A percentile compares a stretch with the other conserved stretches of the same genome.
These are phyloP conservation scores for Biston betularia DNA, from an alignment of 2,888 invertebrate genomes.

Conservation along the genomic window DNA sequence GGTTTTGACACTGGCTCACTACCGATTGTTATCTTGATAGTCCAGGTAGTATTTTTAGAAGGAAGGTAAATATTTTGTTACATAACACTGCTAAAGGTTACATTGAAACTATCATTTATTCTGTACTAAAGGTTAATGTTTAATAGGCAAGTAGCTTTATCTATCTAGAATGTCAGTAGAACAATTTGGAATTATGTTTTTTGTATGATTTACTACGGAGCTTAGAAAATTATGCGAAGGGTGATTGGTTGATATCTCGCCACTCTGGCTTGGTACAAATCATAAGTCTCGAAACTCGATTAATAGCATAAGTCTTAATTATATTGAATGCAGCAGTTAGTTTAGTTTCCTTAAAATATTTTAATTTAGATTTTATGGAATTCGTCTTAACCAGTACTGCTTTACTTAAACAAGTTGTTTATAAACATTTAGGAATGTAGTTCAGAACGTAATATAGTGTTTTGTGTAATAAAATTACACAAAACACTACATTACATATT, in stretches of 20 bases:
- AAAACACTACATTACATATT: no score
- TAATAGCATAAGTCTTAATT: no score
- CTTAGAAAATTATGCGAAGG: background rate
- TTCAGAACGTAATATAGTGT: no score
- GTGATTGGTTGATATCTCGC: background rate
- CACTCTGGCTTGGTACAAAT: no score
- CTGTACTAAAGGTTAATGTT: constrained; percentile 9
- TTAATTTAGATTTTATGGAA: no score
- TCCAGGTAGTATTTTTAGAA: constrained; percentile 25
- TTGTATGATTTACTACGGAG: background rate
- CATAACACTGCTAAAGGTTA: constrained; percentile 25
- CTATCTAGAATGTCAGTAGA: constrained; percentile 1
- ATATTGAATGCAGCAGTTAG: no score
- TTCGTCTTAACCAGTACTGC: no score
- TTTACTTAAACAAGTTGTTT: no score
- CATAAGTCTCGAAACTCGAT: background rate
- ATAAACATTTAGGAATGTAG: no score
- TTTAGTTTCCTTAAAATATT: no score
- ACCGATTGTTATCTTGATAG: constrained; percentile 34
- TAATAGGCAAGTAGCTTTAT: constrained; percentile 3
- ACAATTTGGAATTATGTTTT: constrained; percentile 7
- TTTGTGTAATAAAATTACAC: no score
- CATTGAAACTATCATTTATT: background rate
- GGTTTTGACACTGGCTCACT: constrained; percentile 37
- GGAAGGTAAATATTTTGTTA: constrained; percentile 33